A percentile compares a stretch with the other conserved stretches of the same genome.
These are phyloP conservation scores for Lacanobia wlatinum DNA, from an alignment of 2,888 invertebrate species.

Conservation along the genomic window DNA sequence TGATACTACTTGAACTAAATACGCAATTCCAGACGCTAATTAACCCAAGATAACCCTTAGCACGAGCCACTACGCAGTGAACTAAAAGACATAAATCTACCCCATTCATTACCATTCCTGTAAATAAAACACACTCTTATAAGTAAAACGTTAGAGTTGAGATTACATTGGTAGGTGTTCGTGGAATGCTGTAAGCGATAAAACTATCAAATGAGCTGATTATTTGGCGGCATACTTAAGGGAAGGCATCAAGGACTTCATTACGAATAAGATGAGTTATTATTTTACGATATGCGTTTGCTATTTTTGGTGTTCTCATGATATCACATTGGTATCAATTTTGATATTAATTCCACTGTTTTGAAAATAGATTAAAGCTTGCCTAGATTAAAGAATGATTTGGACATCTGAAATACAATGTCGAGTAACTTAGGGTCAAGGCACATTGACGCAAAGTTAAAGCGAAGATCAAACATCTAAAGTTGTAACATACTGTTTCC, in stretches of 20 bases:
- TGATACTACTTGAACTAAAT: slow-evolving; percentile 6
- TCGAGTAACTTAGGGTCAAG: too few relatives aligned
- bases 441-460: too few relatives aligned
- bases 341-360: background rate
- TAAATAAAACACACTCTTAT: background rate
- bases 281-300: background rate
- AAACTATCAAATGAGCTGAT: slow-evolving; percentile 14
- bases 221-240: slow-evolving; percentile 21
- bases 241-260: background rate
- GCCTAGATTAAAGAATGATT: background rate
- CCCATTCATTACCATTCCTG: slow-evolving; percentile 5
- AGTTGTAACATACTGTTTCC: too few relatives aligned
- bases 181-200: slow-evolving; percentile 22
- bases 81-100: slow-evolving; percentile 43
- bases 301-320: background rate
- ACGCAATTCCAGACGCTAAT: slow-evolving; percentile 48
- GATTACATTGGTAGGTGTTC: background rate
- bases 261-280: background rate
- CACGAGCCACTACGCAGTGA: slow-evolving; percentile 59
- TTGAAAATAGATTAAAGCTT: background rate
- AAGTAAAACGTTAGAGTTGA: rapidly evolving
- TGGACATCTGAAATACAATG: background rate
- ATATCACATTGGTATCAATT: background rate
- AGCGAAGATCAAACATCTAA: too few relatives aligned
- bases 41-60: slow-evolving; percentile 53